Conservation (phyloP, 2,113 vertebrate genomes). For the Prunella fulvescens region DNA sequence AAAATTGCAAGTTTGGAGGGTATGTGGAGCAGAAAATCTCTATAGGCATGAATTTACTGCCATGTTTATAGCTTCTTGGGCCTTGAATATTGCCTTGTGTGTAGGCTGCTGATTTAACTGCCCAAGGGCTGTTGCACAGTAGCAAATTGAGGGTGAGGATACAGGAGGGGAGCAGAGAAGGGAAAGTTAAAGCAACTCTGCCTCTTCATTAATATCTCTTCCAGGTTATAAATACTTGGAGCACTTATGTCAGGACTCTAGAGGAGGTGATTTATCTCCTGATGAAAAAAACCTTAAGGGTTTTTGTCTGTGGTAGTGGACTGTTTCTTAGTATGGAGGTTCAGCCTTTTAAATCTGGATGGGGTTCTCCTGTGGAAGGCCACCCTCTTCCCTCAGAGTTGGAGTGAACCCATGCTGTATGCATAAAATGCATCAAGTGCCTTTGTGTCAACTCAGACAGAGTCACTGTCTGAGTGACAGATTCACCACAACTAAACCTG, state of each 20-base stretch:
- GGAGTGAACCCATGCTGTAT: neutral
- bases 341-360: neutral
- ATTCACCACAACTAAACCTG: neutral
- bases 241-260: neutral
- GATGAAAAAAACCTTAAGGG: neutral
- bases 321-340: neutral
- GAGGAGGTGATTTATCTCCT: neutral
- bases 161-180: neutral
- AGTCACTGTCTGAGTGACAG: too few species aligned
- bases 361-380: neutral
- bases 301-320: neutral
- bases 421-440: neutral
- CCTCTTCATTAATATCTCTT: neutral
- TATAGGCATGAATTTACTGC: neutral
- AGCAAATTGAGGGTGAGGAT: neutral
- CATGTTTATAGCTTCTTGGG: neutral
- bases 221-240: neutral
- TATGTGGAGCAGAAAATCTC: neutral
- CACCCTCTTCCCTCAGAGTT: neutral
- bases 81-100: neutral
- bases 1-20: neutral
- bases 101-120: neutral
- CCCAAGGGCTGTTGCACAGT: neutral
- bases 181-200: neutral
- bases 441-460: neutral